Evolutionary conservation across 2,113 vertebrate species (phyloP), one percentile per base, ranked within the genome.

Genomic region (Syrrhaptes paradoxus): DNA sequence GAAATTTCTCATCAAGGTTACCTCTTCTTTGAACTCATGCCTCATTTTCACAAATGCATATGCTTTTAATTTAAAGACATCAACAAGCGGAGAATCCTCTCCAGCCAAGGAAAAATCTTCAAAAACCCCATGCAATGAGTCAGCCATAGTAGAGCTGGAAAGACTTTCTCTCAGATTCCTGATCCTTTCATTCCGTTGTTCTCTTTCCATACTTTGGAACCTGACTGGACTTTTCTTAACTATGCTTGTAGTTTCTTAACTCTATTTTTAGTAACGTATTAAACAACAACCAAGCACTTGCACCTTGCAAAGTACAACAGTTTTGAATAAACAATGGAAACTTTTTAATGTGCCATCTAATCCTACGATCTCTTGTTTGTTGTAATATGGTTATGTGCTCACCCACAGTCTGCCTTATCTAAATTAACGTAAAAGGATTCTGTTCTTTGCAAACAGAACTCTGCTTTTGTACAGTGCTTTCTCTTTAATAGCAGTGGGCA

Each of bases 271-370:
- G 63, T 41, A 85, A 21, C 14, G 7, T 34, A 71, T 24, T 68
- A 66, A 91, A 32, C 29, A 81, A 11, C 26, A 79, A 16, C 8
- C 6, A 61, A 52, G 13, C 18, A 73, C 17, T 91, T 72, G 25
- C 7, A 66, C 21, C 17, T 82, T 73, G n/a, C 21, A 82, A 94
- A 57, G 7, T n/a, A 14, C 25, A 76, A 49, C 28, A 55, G 17
- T 36, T 93, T 85, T 72, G 25, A 85, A 90, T 62, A 90, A 95
- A 82, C 49, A 79, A 52, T 70, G 46, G 82, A 94, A 90, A 85
- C 31, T 76, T 94, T 78, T 70, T 38, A 65, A 71, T 61, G 45
- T 68, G 14, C 13, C 73, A 61, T 76, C 66, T 94, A 91, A 89
- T 91, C 78, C 76, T 70, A 36, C 0, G 0, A 88, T 94, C 82